Evolutionary conservation across 2,888 invertebrate genomes (phyloP).

Genomic region (Elysia crispata): DNA sequence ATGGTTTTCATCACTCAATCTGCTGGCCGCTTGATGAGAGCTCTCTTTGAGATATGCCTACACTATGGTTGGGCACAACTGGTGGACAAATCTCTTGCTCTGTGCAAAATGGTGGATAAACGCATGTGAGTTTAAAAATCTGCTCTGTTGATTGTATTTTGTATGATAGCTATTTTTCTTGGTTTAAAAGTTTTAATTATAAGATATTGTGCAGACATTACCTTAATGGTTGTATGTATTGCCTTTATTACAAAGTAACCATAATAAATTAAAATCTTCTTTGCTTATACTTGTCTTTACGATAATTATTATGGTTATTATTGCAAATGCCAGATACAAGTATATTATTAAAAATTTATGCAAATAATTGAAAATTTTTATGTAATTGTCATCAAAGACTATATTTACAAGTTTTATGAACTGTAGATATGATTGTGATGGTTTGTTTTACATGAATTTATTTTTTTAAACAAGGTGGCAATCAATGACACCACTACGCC

Average conservation of each 20-base stretch:
- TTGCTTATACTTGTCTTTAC: too few relatives aligned
- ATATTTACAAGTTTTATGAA: background rate
- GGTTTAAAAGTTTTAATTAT: background rate
- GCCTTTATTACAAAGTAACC: background rate
- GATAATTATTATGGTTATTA: too few relatives aligned
- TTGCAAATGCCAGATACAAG: too few relatives aligned
- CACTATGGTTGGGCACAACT: conserved; percentile 96
- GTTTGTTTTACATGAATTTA: background rate
- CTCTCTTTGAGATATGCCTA: conserved; percentile 97
- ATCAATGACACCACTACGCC: conserved; percentile 97
- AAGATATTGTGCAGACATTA: too few relatives aligned
- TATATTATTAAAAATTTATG: too few relatives aligned
- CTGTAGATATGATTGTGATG: too few relatives aligned
- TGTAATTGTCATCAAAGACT: background rate
- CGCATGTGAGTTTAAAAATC: conserved; percentile 83
- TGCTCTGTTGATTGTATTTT: background rate
- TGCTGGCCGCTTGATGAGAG: conserved; percentile 94
- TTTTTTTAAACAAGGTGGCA: conserved; percentile 85
- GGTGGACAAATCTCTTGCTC: conserved; percentile 94
- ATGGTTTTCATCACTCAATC: conserved; percentile 99
- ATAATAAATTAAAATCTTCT: too few relatives aligned
- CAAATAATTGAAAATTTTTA: background rate
- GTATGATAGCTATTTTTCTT: background rate
- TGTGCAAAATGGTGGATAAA: conserved; percentile 99
- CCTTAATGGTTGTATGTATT: background rate